A percentile compares a stretch with the other conserved stretches of the same genome.
Evolutionary conservation across 2,888 invertebrate species (phyloP).

Genomic region (Meiosimyza decipiens): DNA sequence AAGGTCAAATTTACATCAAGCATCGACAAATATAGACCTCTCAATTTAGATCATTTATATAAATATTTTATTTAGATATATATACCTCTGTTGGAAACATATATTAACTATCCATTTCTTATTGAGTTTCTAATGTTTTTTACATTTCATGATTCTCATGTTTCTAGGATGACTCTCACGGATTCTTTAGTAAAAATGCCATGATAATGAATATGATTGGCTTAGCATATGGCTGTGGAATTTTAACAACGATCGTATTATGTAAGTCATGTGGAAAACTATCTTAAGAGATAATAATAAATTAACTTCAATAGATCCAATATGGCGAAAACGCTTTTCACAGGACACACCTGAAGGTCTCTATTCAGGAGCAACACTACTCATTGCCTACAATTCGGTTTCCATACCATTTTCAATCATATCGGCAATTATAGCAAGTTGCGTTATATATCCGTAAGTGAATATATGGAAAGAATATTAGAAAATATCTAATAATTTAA

Average conservation of each 20-base stretch:
- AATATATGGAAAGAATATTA: neutral
- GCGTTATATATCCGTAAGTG: slow-evolving; percentile 80
- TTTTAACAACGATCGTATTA: slow-evolving; percentile 61
- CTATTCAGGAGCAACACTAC: slow-evolving; percentile 86
- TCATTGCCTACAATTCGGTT: slow-evolving; percentile 83
- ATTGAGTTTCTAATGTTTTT: neutral
- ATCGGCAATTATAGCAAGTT: slow-evolving; percentile 77
- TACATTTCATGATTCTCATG: slow-evolving; percentile 5
- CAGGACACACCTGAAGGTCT: slow-evolving; percentile 91
- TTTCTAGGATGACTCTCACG: slow-evolving; percentile 62
- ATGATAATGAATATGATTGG: slow-evolving; percentile 65
- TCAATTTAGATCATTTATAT: too few species aligned
- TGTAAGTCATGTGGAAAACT: slow-evolving; percentile 51
- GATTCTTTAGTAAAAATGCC: slow-evolving; percentile 65
- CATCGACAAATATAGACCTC: too few species aligned
- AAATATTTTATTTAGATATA: too few species aligned
- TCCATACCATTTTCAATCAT: slow-evolving; percentile 86
- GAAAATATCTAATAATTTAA: neutral
- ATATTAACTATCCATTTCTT: neutral
- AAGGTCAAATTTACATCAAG: too few species aligned
- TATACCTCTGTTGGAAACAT: neutral
- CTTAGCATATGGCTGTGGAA: slow-evolving; percentile 64
- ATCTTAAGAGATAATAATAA: neutral
- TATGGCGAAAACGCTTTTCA: slow-evolving; percentile 89
- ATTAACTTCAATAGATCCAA: slow-evolving; percentile 72